Conservation (phyloP, 2,797 vertebrate species). For the Urosaurus nigricauda region DNA sequence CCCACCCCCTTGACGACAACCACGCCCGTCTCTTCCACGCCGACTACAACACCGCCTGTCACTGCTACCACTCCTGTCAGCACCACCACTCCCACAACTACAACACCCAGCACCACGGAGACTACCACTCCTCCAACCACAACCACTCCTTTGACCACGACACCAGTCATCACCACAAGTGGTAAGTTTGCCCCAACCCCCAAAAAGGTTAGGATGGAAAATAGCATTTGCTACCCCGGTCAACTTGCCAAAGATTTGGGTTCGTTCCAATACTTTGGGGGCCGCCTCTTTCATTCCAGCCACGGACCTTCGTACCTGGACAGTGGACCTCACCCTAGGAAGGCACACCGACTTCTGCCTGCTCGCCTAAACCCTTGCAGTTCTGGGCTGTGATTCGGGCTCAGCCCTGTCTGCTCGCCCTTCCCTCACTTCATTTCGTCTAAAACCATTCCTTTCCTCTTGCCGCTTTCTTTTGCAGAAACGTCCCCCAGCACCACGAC, state of each 20-base stretch:
- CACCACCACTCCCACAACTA: no score
- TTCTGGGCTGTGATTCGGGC: no score
- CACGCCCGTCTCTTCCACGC: no score
- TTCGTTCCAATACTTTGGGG: no score
- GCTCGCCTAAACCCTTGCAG: no score
- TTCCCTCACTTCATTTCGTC: no score
- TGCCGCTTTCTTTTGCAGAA: neutral
- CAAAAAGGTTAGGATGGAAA: neutral
- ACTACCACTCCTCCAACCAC: accelerated
- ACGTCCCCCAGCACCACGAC: neutral
- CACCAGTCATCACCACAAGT: neutral
- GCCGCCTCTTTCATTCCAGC: no score
- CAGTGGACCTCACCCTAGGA: neutral
- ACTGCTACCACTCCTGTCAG: no score
- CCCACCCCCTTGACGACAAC: no score
- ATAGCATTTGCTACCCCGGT: accelerated
- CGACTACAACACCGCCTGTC: no score
- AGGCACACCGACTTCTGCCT: accelerated
- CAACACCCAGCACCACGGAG: conserved; percentile 6
- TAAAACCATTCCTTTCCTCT: no score
- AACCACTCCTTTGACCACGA: neutral
- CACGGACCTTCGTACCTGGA: neutral
- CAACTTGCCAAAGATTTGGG: no score
- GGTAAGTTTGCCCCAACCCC: neutral
- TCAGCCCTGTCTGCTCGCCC: neutral